These are phyloP conservation scores for Alviniconcha marisindica DNA, from an alignment of 1,140 invertebrate genomes.

Conservation along the genomic window DNA sequence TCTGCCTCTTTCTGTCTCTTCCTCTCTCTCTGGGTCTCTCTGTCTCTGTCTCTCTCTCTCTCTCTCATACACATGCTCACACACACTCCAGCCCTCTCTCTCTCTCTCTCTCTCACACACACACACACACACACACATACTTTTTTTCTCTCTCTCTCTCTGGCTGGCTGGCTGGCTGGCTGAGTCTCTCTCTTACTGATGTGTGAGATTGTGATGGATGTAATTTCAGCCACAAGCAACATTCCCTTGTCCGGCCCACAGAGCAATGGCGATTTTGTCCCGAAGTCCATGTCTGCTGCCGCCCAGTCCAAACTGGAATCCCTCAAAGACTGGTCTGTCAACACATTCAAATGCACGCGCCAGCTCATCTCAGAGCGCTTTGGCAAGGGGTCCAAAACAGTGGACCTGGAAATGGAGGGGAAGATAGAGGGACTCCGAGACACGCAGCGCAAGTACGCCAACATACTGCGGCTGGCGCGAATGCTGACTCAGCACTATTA, in stretches of 20 bases:
- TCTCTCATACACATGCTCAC: no score
- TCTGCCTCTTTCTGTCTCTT: no score
- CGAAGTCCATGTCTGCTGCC: slow-evolving; percentile 62
- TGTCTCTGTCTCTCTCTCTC: no score
- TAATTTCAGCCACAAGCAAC: slow-evolving; percentile 75
- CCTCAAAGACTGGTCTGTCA: slow-evolving; percentile 96
- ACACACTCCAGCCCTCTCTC: no score
- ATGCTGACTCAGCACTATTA: slow-evolving; percentile 92
- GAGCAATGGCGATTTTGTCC: slow-evolving; percentile 66
- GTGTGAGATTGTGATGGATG: no score
- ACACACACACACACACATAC: no score
- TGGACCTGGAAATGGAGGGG: slow-evolving; percentile 92
- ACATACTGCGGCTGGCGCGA: slow-evolving; percentile 89
- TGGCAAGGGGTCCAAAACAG: slow-evolving; percentile 92
- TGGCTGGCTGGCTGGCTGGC: no score
- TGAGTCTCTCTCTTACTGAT: background rate
- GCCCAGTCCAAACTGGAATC: slow-evolving; percentile 83
- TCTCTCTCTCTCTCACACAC: no score
- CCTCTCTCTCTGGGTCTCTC: no score
- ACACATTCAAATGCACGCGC: slow-evolving; percentile 97
- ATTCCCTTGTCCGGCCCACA: slow-evolving; percentile 71
- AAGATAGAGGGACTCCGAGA: slow-evolving; percentile 94
- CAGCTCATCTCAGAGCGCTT: slow-evolving; percentile 96
- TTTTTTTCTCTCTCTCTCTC: no score
- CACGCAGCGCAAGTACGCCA: slow-evolving; percentile 95